phyloP scores from a whole-genome alignment of 2,888 invertebrate genomes.

The Thalpophila matura region DNA sequence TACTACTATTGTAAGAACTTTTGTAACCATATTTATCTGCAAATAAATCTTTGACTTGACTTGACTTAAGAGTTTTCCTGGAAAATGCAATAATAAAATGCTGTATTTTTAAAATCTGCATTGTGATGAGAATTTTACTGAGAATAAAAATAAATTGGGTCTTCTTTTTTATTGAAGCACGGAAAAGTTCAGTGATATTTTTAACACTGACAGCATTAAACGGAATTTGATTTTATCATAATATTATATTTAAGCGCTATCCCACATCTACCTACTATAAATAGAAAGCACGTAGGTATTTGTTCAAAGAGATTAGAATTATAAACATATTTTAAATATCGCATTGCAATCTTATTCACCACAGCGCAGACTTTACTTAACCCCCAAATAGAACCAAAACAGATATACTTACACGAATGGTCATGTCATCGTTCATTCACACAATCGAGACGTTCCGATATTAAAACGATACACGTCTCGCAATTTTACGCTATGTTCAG shows the following conservation, averaged over 20 bases:
- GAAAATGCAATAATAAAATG: conserved; percentile 24
- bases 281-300: too few species aligned
- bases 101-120: conserved; percentile 12
- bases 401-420: conserved; percentile 15
- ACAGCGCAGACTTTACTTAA: not conserved
- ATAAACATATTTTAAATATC: not conserved
- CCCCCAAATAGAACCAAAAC: conserved; percentile 25
- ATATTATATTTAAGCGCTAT: not conserved
- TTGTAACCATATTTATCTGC: too few species aligned
- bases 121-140: conserved; percentile 22
- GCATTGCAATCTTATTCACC: not conserved
- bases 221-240: conserved; percentile 4
- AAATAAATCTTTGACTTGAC: too few species aligned
- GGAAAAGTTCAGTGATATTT: conserved; percentile 2
- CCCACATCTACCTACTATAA: too few species aligned
- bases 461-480: conserved; percentile 65
- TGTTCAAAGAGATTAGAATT: too few species aligned
- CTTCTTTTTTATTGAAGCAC: conserved; percentile 18
- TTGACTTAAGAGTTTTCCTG: too few species aligned
- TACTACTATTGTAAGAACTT: too few species aligned
- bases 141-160: conserved; percentile 34
- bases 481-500: conserved; percentile 59
- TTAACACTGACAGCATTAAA: conserved; percentile 13
- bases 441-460: conserved; percentile 60
- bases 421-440: conserved; percentile 58